These are phyloP conservation scores for Myripristis murdjan DNA, from an alignment of 2,797 vertebrate genomes.

Conservation along the genomic window DNA sequence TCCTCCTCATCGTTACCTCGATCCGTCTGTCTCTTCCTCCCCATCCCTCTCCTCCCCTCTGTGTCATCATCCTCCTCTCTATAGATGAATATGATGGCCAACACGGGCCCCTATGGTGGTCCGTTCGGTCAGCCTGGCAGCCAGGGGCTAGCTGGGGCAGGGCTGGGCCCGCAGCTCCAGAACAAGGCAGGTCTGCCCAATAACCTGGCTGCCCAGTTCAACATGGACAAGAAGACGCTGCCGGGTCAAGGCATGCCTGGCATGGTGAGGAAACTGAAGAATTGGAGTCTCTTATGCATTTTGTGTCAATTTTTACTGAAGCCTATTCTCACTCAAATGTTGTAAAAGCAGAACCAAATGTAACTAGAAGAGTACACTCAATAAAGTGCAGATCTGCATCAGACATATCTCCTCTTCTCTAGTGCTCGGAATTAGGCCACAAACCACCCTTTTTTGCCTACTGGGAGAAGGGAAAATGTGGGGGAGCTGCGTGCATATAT, in stretches of 20 bases:
- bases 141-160: slow-evolving; percentile 90
- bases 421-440: no score
- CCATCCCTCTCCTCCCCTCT: neutral
- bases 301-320: neutral
- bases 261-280: slow-evolving; percentile 88
- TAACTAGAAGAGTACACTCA: neutral
- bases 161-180: slow-evolving; percentile 94
- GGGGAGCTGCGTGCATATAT: no score
- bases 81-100: slow-evolving; percentile 96
- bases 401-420: no score
- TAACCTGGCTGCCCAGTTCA: slow-evolving; percentile 92
- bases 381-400: no score
- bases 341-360: slow-evolving; percentile 4
- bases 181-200: slow-evolving; percentile 94
- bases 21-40: neutral
- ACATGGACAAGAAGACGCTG: slow-evolving; percentile 94
- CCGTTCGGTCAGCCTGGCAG: slow-evolving; percentile 91
- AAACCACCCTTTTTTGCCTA: no score
- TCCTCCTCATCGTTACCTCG: neutral
- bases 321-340: neutral
- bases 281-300: neutral
- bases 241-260: slow-evolving; percentile 91
- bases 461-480: no score
- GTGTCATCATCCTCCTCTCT: slow-evolving; percentile 33
- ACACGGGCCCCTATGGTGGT: slow-evolving; percentile 90